Percentiles rank a stretch among this genome's conserved stretches.
These are phyloP conservation scores for Drosophila ogumai DNA, from an alignment of 1,140 invertebrate genomes.

Conservation along the genomic window DNA sequence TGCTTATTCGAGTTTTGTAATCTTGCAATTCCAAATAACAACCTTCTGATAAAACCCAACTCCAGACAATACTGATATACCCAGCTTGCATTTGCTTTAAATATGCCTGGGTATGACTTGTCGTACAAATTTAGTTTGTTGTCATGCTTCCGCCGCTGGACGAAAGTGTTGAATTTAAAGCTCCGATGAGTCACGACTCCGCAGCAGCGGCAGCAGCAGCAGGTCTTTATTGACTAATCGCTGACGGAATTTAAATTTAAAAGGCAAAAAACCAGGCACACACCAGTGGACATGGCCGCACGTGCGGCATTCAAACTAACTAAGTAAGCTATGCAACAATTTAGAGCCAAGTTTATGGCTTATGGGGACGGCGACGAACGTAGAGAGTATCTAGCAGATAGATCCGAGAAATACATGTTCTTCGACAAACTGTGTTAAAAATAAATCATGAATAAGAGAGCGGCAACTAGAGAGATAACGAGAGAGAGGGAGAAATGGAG, in stretches of 20 bases:
- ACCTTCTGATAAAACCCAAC: background rate
- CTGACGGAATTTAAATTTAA: constrained; percentile 46
- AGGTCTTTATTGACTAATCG: constrained; percentile 47
- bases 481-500: constrained; percentile 42
- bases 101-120: constrained; percentile 28
- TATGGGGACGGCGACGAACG: constrained; percentile 9
- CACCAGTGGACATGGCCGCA: constrained; percentile 21
- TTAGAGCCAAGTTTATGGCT: constrained; percentile 35
- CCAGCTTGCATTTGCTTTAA: constrained; percentile 7
- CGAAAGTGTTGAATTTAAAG: constrained; percentile 39
- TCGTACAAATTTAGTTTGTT: constrained; percentile 44
- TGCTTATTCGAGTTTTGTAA: background rate
- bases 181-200: constrained; percentile 38
- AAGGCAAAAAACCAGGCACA: constrained; percentile 23
- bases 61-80: constrained; percentile 7
- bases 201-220: constrained; percentile 7
- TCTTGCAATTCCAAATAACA: too few relatives aligned
- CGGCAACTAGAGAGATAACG: constrained; percentile 30
- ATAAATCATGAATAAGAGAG: constrained; percentile 79
- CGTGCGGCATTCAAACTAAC: constrained; percentile 22
- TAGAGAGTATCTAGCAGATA: constrained; percentile 21
- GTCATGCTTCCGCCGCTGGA: constrained; percentile 43
- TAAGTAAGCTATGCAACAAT: constrained; percentile 24
- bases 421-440: constrained; percentile 71
- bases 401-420: constrained; percentile 46